Percentiles rank a stretch among this genome's conserved stretches.
These are phyloP conservation scores for Eudemis profundana DNA, from an alignment of 2,888 invertebrate genomes.

Conservation along the genomic window DNA sequence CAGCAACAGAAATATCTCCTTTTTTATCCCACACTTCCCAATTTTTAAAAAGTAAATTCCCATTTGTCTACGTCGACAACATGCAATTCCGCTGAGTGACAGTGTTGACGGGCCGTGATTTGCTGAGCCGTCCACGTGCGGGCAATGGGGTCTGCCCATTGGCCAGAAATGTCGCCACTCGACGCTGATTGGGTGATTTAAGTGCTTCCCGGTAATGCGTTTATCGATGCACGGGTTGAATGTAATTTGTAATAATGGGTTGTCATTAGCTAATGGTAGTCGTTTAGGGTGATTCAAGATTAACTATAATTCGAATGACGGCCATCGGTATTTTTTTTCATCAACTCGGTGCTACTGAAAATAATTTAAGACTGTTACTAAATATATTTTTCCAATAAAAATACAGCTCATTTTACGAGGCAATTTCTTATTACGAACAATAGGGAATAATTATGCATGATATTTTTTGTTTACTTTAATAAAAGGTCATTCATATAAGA, in stretches of 20 bases:
- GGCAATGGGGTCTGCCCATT: conserved; percentile 41
- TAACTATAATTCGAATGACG: too few species aligned
- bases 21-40: too few species aligned
- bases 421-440: too few species aligned
- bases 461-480: too few species aligned
- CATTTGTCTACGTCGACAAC: conserved; percentile 36
- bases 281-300: conserved; percentile 1
- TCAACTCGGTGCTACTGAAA: too few species aligned
- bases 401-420: too few species aligned
- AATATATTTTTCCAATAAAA: too few species aligned
- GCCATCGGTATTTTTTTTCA: too few species aligned
- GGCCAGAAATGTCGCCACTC: conserved; percentile 48
- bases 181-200: conserved; percentile 48
- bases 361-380: too few species aligned
- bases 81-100: conserved; percentile 36
- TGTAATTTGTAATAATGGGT: conserved; percentile 21
- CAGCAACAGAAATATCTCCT: too few species aligned
- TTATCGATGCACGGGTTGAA: conserved; percentile 11
- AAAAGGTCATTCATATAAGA: too few species aligned
- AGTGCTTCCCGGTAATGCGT: conserved; percentile 26
- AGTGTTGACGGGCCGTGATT: conserved; percentile 37
- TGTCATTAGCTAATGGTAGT: conserved; percentile 15
- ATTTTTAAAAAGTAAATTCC: conserved; percentile 30
- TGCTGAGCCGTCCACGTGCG: conserved; percentile 30
- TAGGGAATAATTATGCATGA: too few species aligned